Base-by-base conservation (phyloP, 2,113 vertebrate genomes). In the Alosa alosa region DNA sequence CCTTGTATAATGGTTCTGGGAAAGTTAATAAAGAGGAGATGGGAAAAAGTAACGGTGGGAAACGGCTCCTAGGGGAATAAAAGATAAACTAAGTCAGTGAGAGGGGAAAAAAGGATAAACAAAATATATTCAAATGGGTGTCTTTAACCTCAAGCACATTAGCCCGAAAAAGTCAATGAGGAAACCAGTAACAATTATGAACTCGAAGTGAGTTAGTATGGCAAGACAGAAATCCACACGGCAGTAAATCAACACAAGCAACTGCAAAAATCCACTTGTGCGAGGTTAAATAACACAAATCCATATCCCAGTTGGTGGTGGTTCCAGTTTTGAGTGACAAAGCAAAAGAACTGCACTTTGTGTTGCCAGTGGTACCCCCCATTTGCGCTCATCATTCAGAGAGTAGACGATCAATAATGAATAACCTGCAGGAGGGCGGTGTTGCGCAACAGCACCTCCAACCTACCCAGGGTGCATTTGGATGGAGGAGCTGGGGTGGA, bases 361-460 rank as follows among this genome's bases (percentile, higher is more conserved):
- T 25, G 57, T n/a, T 52, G 13, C 8, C n/a, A 44, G 52, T 57
- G 52, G 15, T 57, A 57, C 41, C 20, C 49, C 49, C 60, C 11
- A 11, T 72, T 68, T 44, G 9, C 64, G 49, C 39, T 84, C 52
- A 55, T 49, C 84, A 81, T 55, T 83, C 82, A 83, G 39, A 85
- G 57, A 47, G 55, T 57, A 36, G 55, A 18, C 64, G 45, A 86
- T 87, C 89, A 83, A 75, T 88, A 85, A 88, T 81, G 78, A 87
- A 88, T 60, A 57, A 83, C 49, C 50, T 0, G 60, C 52, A 41
- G n/a, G n/a, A 87, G 50, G 83, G 82, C 39, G 60, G 83, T 50
- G 72, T 36, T 39, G 82, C 36, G 45, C 82, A 86, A 84, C 84
- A 82, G 44, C 85, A 81, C 25, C 25, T 87, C 85, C 49, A 55